Conservation (phyloP, 2,888 invertebrate genomes). For the Phyllotreta striolata region DNA sequence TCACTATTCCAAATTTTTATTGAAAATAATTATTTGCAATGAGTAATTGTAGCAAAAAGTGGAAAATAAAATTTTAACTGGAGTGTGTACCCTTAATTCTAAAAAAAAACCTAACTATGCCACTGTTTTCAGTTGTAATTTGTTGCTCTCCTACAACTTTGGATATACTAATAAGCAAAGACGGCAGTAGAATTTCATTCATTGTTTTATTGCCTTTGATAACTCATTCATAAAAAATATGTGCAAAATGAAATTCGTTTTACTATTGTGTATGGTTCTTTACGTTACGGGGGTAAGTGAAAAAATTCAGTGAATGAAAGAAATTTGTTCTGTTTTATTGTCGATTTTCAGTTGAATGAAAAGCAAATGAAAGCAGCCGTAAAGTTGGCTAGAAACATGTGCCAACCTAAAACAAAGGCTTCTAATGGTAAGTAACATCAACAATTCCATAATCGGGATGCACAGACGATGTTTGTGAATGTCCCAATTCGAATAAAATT, state of each 20-base stretch:
- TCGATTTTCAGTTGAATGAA: constrained; percentile 50
- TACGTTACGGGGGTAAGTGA: constrained; percentile 30
- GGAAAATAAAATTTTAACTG: too few relatives aligned
- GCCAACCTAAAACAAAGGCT: constrained; percentile 69
- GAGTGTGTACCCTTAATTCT: too few relatives aligned
- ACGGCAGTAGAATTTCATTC: too few relatives aligned
- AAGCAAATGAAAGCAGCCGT: constrained; percentile 72
- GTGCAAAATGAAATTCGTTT: constrained; percentile 25
- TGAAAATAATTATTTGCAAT: too few relatives aligned
- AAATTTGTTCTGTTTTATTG: neutral
- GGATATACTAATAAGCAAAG: too few relatives aligned
- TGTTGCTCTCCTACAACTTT: neutral
- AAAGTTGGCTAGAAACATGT: constrained; percentile 70
- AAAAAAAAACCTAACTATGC: too few relatives aligned
- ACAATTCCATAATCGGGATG: neutral
- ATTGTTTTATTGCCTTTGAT: too few relatives aligned
- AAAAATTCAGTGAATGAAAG: neutral
- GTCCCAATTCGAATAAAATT: too few relatives aligned
- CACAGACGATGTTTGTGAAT: too few relatives aligned
- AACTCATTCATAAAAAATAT: constrained; percentile 26
- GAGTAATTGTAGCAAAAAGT: too few relatives aligned
- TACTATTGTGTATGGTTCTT: constrained; percentile 12
- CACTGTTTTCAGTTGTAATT: too few relatives aligned
- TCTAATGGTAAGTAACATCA: constrained; percentile 63
- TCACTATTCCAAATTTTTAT: too few relatives aligned